Conservation (phyloP, 2,888 invertebrate species). For the Petrophora chlorosata region DNA sequence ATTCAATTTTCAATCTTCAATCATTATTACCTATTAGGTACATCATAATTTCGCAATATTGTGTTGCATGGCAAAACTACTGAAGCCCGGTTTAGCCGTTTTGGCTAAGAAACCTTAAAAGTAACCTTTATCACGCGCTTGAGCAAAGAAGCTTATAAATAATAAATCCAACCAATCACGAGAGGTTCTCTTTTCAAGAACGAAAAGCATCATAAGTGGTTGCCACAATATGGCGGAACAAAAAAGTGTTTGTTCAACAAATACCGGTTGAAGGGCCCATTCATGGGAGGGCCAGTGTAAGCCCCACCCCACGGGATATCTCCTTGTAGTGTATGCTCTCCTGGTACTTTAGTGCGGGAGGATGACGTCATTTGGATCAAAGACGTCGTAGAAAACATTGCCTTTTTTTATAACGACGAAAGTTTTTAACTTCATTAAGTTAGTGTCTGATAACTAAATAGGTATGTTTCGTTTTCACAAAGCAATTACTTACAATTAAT, state of each 20-base stretch:
- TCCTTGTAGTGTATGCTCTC: conserved; percentile 46
- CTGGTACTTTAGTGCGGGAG: conserved; percentile 50
- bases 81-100: no score
- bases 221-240: conserved; percentile 26
- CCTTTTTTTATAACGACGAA: no score
- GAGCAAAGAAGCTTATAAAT: conserved; percentile 18
- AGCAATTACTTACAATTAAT: no score
- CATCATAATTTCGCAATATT: no score
- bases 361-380: conserved; percentile 50
- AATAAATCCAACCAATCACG: conserved; percentile 30
- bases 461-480: no score
- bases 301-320: conserved; percentile 42
- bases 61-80: no score
- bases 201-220: conserved; percentile 18
- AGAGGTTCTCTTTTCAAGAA: conserved; percentile 21
- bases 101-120: no score
- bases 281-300: conserved; percentile 34
- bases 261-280: conserved; percentile 30
- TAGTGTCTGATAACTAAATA: no score
- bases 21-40: no score
- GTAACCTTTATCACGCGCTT: conserved; percentile 8
- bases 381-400: not conserved
- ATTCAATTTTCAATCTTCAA: no score
- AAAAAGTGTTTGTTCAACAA: conserved; percentile 36
- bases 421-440: no score